Conservation (phyloP, 2,888 invertebrate genomes). For the Craniophora ligustri region DNA sequence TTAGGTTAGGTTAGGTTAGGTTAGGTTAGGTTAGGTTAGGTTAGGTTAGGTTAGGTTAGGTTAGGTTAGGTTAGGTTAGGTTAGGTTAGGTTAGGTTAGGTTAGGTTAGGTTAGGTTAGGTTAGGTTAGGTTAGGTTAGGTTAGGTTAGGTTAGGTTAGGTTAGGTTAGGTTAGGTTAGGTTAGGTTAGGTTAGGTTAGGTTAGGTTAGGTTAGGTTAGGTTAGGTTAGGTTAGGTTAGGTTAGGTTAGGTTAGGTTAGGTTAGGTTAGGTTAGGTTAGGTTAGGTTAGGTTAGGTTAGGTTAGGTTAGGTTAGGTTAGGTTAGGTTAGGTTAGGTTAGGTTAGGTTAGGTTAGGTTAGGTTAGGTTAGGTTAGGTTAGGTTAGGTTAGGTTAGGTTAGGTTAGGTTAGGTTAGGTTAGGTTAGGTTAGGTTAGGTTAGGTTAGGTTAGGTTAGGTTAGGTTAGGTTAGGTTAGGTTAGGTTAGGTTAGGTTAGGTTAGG, state of each 20-base stretch:
- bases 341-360: conserved; percentile 42
- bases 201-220: conserved; percentile 18
- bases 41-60: conserved; percentile 41
- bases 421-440: conserved; percentile 44
- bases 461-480: conserved; percentile 7
- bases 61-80: conserved; percentile 40
- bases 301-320: conserved; percentile 47
- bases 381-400: conserved; percentile 40
- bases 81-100: conserved; percentile 26
- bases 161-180: conserved; percentile 38
- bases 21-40: conserved; percentile 32
- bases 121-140: conserved; percentile 18
- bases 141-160: conserved; percentile 40
- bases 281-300: conserved; percentile 44
- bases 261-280: conserved; percentile 43
- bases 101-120: conserved; percentile 37
- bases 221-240: conserved; percentile 26
- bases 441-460: conserved; percentile 49
- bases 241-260: conserved; percentile 41
- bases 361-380: conserved; percentile 20
- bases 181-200: conserved; percentile 25
- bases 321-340: conserved; percentile 46
- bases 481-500: conserved; percentile 4
- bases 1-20: conserved; percentile 33
- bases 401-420: conserved; percentile 47